A percentile compares a stretch with the other conserved stretches of the same genome.
Evolutionary conservation across 2,888 invertebrate species (phyloP).

Genomic region (Nymphalis polychloros): DNA sequence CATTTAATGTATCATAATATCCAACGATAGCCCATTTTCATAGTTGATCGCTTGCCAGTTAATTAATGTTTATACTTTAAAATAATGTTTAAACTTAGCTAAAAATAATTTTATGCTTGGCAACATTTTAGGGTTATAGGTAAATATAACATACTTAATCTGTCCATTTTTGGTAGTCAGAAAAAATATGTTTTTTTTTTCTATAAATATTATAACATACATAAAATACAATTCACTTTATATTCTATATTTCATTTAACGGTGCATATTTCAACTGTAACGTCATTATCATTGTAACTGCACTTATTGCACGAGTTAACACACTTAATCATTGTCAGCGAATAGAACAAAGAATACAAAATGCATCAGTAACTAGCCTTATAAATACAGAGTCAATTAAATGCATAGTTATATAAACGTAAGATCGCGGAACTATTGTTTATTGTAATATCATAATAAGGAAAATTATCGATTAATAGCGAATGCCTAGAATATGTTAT

Average conservation of each 20-base stretch:
- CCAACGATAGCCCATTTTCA: conserved; percentile 9
- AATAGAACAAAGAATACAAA: conserved; percentile 26
- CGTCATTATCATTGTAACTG: conserved; percentile 22
- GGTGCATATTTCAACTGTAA: conserved; percentile 10
- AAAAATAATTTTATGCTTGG: background rate
- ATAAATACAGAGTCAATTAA: conserved; percentile 3
- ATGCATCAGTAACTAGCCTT: background rate
- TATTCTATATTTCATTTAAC: background rate
- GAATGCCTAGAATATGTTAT: background rate
- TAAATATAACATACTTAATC: too few relatives aligned
- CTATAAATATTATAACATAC: too few relatives aligned
- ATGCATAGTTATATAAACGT: background rate
- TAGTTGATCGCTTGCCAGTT: conserved; percentile 23
- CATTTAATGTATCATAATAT: too few relatives aligned
- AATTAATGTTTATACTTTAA: conserved; percentile 9
- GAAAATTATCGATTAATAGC: too few relatives aligned
- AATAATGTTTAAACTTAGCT: conserved; percentile 15
- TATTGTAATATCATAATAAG: too few relatives aligned
- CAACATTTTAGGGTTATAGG: background rate
- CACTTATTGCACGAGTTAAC: conserved; percentile 11
- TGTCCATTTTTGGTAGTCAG: too few relatives aligned
- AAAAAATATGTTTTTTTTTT: too few relatives aligned
- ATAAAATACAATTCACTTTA: too few relatives aligned
- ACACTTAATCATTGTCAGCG: background rate
- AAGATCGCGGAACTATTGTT: background rate